Percentiles rank a stretch among this genome's conserved stretches.
Evolutionary conservation across 2,797 vertebrate species (phyloP).

Genomic region (Gorsachius magnificus): DNA sequence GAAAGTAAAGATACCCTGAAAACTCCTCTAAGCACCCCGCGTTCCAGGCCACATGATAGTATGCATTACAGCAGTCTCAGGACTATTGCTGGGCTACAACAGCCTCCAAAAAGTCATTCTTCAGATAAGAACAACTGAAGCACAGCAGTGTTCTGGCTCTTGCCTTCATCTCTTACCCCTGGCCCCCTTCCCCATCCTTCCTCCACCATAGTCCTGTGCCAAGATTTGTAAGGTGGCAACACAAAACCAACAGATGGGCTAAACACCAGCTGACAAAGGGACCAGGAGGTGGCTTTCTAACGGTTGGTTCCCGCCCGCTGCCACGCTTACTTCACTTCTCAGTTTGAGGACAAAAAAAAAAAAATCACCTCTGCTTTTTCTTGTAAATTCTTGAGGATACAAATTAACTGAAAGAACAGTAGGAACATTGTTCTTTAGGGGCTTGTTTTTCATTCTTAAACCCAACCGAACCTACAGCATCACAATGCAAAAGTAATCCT

Average conservation of each 20-base stretch:
- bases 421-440: not conserved
- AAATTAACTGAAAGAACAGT: not conserved
- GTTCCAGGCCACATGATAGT: not conserved
- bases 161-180: not conserved
- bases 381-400: not conserved
- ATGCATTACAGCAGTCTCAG: not conserved
- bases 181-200: not conserved
- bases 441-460: not conserved
- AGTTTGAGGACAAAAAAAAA: not conserved
- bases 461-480: not conserved
- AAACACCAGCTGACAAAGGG: not conserved
- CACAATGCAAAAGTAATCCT: not conserved
- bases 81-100: not conserved
- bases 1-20: not conserved
- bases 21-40: not conserved
- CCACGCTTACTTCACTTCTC: not conserved
- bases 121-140: not conserved
- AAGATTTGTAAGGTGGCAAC: not conserved
- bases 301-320: not conserved
- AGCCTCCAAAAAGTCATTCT: not conserved
- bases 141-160: slow-evolving; percentile 9
- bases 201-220: not conserved
- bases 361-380: not conserved
- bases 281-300: not conserved
- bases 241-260: slow-evolving; percentile 6